These are phyloP conservation scores for Hydrotaea cyrtoneurina DNA, from an alignment of 2,888 invertebrate genomes.

Conservation along the genomic window DNA sequence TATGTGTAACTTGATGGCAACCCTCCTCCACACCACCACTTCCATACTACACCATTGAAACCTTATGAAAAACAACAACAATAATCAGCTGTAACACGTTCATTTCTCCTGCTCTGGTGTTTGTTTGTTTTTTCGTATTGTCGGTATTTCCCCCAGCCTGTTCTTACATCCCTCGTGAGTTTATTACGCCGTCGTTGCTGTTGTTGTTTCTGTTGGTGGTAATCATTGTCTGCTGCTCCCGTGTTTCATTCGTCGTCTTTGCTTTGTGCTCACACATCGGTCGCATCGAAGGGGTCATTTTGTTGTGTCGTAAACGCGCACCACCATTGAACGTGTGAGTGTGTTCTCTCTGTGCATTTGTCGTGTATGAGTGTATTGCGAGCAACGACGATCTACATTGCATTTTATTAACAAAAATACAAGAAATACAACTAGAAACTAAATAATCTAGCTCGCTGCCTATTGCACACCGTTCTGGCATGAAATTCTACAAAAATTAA, in stretches of 20 bases:
- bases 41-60: constrained; percentile 15
- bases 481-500: constrained; percentile 12
- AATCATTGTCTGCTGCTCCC: constrained; percentile 20
- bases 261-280: neutral
- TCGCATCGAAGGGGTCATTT: constrained; percentile 56
- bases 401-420: neutral
- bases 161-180: constrained; percentile 50
- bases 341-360: too few species aligned
- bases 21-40: constrained; percentile 42
- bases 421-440: neutral
- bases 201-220: constrained; percentile 31
- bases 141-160: neutral
- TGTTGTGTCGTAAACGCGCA: constrained; percentile 1
- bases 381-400: constrained; percentile 39
- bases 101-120: constrained; percentile 5
- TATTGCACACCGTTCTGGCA: neutral
- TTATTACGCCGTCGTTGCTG: constrained; percentile 22
- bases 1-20: constrained; percentile 28
- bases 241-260: constrained; percentile 26
- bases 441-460: neutral
- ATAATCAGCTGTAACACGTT: constrained; percentile 60
- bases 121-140: constrained; percentile 12
- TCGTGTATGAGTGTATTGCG: neutral
- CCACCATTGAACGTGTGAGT: constrained; percentile 31
- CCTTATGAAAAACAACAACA: constrained; percentile 42